Conservation (phyloP, 2,797 vertebrate genomes). For the Paguma larvata region DNA sequence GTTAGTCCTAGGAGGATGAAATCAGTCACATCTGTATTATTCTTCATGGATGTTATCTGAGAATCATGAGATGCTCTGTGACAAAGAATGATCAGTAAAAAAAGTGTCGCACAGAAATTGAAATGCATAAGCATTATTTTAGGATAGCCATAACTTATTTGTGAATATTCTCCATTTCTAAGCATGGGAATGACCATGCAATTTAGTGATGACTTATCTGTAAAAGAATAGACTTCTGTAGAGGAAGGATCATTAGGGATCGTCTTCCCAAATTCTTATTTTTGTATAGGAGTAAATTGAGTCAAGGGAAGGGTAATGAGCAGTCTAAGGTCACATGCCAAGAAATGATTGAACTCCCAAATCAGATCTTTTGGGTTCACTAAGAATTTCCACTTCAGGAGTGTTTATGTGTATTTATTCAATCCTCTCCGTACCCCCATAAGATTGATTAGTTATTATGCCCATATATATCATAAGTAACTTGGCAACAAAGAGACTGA, state of each 20-base stretch:
- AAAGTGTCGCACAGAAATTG: background rate
- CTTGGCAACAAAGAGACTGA: background rate
- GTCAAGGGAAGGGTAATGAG: background rate
- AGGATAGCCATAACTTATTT: background rate
- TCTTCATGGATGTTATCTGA: background rate
- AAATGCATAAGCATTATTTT: background rate
- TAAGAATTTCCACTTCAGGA: background rate
- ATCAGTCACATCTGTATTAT: background rate
- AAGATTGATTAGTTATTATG: background rate
- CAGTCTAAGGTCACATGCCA: background rate
- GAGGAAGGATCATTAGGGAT: background rate
- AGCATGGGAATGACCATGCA: background rate
- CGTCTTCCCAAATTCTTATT: background rate
- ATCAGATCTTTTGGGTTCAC: background rate
- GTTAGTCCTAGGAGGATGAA: constrained; percentile 70
- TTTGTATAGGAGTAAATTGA: background rate
- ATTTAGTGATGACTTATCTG: background rate
- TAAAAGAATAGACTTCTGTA: background rate
- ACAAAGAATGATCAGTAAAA: background rate
- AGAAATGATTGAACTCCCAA: background rate
- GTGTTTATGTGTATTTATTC: background rate
- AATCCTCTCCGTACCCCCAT: background rate
- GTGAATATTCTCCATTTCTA: background rate
- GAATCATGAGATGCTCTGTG: background rate
- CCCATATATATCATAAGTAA: background rate